These are phyloP conservation scores for Drosophila busckii DNA, from an alignment of 1,140 invertebrate genomes.

Conservation along the genomic window DNA sequence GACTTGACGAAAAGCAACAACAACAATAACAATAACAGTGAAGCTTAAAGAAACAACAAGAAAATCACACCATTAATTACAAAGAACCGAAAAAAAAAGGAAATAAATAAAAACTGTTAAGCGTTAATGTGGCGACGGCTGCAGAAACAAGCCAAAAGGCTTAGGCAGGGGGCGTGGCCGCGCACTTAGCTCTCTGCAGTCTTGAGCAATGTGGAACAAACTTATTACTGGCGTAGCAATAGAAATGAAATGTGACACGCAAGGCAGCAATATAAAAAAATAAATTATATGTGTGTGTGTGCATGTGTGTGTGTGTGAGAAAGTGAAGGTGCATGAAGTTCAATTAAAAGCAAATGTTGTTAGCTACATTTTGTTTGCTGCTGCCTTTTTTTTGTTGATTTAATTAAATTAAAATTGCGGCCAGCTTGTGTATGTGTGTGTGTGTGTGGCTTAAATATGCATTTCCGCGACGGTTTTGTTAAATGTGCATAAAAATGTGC, in stretches of 20 bases:
- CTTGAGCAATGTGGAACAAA: slow-evolving; percentile 40
- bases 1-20: slow-evolving; percentile 20
- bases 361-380: too few relatives aligned
- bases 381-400: slow-evolving; percentile 8
- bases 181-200: too few relatives aligned
- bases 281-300: slow-evolving; percentile 13
- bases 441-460: slow-evolving; percentile 32
- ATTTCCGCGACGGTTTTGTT: slow-evolving; percentile 23
- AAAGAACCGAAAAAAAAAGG: slow-evolving; percentile 12
- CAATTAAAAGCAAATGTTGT: too few relatives aligned
- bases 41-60: not conserved
- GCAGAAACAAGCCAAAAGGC: too few relatives aligned
- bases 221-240: slow-evolving; percentile 48
- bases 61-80: slow-evolving; percentile 37
- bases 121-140: slow-evolving; percentile 31
- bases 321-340: slow-evolving; percentile 35
- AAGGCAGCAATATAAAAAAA: slow-evolving; percentile 35
- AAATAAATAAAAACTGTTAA: slow-evolving; percentile 12
- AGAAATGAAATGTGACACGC: slow-evolving; percentile 46
- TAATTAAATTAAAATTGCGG: slow-evolving; percentile 45
- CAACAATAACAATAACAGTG: too few relatives aligned
- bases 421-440: slow-evolving; percentile 10
- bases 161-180: too few relatives aligned
- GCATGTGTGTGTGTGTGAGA: slow-evolving; percentile 22
- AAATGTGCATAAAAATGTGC: slow-evolving; percentile 34